A percentile compares a stretch with the other conserved stretches of the same genome.
Conservation (phyloP, 2,797 vertebrate species). For the Esox lucius region DNA sequence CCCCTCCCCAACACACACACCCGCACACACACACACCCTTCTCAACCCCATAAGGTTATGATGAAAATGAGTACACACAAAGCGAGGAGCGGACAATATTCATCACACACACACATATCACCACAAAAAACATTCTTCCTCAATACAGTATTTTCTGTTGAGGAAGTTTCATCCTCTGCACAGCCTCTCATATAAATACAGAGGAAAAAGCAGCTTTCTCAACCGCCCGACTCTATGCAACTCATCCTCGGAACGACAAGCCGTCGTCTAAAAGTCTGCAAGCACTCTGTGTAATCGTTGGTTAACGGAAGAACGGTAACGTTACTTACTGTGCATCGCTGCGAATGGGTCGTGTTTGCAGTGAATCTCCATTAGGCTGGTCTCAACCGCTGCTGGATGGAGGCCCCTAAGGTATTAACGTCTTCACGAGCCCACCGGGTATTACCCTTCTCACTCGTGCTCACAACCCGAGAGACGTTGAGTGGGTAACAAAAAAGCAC, state of each 20-base stretch:
- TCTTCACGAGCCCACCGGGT: constrained; percentile 51
- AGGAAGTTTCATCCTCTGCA: not conserved
- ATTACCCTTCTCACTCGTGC: constrained; percentile 30
- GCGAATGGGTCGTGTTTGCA: constrained; percentile 99
- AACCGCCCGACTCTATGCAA: not conserved
- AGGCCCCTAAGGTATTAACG: constrained; percentile 43
- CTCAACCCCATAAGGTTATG: not conserved
- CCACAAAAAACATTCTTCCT: not conserved
- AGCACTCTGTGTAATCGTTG: not conserved
- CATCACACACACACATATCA: not conserved
- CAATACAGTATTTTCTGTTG: not conserved
- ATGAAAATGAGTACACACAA: not conserved
- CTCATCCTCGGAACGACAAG: not conserved
- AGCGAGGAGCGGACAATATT: not conserved
- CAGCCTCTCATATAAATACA: not conserved
- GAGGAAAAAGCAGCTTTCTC: not conserved
- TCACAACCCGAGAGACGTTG: constrained; percentile 31
- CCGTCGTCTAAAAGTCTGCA: not conserved
- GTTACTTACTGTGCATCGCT: constrained; percentile 98
- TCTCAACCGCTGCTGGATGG: constrained; percentile 45
- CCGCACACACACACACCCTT: constrained; percentile 4
- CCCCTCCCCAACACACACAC: constrained; percentile 12
- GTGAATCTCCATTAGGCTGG: constrained; percentile 94
- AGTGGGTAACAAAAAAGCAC: constrained; percentile 38
- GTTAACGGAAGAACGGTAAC: not conserved